Conservation (phyloP, 1,140 invertebrate genomes). For the Drosophila ogumai region DNA sequence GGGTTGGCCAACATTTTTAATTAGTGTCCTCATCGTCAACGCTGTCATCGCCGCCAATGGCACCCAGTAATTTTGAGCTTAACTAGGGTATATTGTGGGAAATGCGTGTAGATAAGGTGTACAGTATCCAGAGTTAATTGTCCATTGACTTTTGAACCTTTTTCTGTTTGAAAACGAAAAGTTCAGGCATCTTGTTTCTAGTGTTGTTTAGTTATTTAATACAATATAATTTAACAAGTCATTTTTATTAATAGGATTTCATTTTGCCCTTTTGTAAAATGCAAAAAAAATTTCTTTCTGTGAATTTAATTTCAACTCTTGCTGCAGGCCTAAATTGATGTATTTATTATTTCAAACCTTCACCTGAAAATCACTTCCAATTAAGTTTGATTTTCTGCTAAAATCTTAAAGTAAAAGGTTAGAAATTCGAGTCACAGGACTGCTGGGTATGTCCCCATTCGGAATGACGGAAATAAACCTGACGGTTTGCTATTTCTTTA, state of each 20-base stretch:
- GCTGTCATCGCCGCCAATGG: constrained; percentile 14
- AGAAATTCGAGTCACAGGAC: background rate
- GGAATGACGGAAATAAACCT: background rate
- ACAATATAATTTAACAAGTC: background rate
- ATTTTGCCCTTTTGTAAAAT: background rate
- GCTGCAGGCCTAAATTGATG: background rate
- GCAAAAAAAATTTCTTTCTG: background rate
- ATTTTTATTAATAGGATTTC: background rate
- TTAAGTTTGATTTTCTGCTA: background rate
- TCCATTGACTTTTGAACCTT: constrained; percentile 1
- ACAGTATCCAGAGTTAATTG: background rate
- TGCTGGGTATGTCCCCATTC: constrained; percentile 23
- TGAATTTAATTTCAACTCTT: background rate
- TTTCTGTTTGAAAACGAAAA: background rate
- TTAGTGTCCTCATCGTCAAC: constrained; percentile 65
- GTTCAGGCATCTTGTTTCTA: background rate
- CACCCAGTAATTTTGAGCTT: constrained; percentile 17
- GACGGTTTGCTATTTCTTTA: constrained; percentile 28
- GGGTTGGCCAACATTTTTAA: constrained; percentile 77
- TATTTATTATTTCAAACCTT: background rate
- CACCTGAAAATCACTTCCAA: no score
- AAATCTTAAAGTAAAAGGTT: background rate
- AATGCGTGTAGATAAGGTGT: constrained; percentile 2
- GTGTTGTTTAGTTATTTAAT: background rate
- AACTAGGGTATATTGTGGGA: constrained; percentile 13